Conservation (phyloP, 2,888 invertebrate genomes). For the Cyclophora albipunctata region DNA sequence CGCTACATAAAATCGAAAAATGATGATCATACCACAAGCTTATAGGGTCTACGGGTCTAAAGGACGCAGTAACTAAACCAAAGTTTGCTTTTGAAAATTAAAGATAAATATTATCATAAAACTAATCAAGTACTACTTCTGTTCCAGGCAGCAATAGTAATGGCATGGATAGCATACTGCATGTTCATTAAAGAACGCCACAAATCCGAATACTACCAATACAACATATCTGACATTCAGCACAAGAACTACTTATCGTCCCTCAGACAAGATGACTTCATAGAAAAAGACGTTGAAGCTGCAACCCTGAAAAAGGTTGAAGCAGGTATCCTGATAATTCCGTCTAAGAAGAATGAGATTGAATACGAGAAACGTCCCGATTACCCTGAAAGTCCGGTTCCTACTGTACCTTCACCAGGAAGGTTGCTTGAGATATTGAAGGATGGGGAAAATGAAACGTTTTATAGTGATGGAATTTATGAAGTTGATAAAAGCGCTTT, state of each 20-base stretch:
- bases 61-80: no score
- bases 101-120: no score
- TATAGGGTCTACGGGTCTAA: no score
- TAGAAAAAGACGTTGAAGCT: slow-evolving; percentile 16
- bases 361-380: slow-evolving; percentile 53
- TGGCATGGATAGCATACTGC: slow-evolving; percentile 60
- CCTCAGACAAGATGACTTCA: slow-evolving; percentile 29
- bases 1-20: no score
- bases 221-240: slow-evolving; percentile 48
- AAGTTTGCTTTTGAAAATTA: no score
- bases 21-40: no score
- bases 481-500: slow-evolving; percentile 39
- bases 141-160: slow-evolving; percentile 47
- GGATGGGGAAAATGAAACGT: slow-evolving; percentile 29
- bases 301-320: slow-evolving; percentile 28
- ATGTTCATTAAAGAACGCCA: slow-evolving; percentile 62
- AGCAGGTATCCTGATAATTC: slow-evolving; percentile 54
- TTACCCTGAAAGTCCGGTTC: slow-evolving; percentile 55
- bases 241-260: slow-evolving; percentile 38
- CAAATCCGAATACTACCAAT: slow-evolving; percentile 49
- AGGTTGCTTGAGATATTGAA: slow-evolving; percentile 49
- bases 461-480: slow-evolving; percentile 47
- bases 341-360: slow-evolving; percentile 48
- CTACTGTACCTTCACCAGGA: slow-evolving; percentile 37
- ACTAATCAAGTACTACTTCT: neutral